These are phyloP conservation scores for Arge pagana DNA, from an alignment of 2,888 invertebrate species.

Conservation along the genomic window DNA sequence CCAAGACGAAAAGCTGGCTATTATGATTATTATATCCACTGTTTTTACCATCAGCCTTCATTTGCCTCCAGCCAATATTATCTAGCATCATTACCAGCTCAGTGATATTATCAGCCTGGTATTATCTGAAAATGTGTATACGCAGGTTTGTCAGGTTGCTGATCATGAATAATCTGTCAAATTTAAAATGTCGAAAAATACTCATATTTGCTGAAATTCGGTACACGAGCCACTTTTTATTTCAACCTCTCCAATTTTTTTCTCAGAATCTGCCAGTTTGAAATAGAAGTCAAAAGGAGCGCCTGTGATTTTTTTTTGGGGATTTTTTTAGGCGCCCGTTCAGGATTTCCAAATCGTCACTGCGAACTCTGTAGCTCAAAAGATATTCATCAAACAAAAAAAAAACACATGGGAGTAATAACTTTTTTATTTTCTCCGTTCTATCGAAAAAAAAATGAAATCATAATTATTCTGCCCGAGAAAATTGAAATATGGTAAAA, in stretches of 20 bases:
- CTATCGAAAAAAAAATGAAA: neutral
- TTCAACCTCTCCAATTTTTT: neutral
- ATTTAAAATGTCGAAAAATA: no score
- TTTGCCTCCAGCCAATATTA: no score
- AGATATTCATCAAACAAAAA: neutral
- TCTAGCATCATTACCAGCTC: no score
- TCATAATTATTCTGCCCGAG: neutral
- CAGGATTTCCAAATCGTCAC: neutral
- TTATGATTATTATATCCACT: no score
- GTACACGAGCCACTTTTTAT: neutral
- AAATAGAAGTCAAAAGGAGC: neutral
- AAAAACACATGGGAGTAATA: neutral
- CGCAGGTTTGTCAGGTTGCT: no score
- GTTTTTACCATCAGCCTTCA: no score
- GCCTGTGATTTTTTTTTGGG: neutral
- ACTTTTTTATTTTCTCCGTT: neutral
- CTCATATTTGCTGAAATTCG: no score
- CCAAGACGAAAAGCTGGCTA: no score
- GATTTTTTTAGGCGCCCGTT: neutral
- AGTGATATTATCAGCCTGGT: no score
- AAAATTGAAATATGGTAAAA: neutral
- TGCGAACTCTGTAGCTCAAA: neutral
- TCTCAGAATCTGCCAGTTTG: neutral
- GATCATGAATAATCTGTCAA: no score
- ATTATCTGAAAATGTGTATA: no score